These are phyloP conservation scores for Heteromormyrus szaboi DNA, from an alignment of 2,797 vertebrate genomes.

Conservation along the genomic window DNA sequence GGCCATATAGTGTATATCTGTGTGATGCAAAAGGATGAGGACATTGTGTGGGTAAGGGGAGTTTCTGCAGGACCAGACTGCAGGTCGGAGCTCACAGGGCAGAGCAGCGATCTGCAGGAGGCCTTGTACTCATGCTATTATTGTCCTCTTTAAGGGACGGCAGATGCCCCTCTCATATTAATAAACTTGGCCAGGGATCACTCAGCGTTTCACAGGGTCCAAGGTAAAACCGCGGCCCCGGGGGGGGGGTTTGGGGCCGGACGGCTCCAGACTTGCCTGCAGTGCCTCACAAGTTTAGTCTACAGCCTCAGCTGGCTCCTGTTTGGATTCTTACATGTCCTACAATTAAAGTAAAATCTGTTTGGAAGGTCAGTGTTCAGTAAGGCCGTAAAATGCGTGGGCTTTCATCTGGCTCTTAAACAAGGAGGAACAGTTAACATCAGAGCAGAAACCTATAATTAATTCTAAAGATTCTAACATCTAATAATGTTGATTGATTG, in stretches of 20 bases:
- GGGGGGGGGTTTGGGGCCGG: slow-evolving; percentile 23
- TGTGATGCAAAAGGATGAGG: background rate
- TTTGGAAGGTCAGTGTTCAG: background rate
- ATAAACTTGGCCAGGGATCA: slow-evolving; percentile 62
- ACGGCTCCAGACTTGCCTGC: slow-evolving; percentile 37
- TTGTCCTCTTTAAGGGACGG: background rate
- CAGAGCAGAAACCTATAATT: background rate
- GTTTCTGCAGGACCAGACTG: background rate
- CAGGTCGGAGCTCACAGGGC: background rate
- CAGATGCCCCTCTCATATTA: slow-evolving; percentile 51
- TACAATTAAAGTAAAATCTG: background rate
- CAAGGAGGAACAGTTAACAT: background rate
- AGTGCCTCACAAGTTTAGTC: slow-evolving; percentile 41
- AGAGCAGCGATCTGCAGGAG: background rate
- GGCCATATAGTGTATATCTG: background rate
- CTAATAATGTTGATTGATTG: background rate
- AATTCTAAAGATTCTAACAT: background rate
- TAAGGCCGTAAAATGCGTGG: background rate
- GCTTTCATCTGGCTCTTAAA: background rate
- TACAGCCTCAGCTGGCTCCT: slow-evolving; percentile 33
- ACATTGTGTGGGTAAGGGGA: background rate
- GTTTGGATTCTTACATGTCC: slow-evolving; percentile 30
- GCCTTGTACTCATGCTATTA: background rate
- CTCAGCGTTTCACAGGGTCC: slow-evolving; percentile 41
- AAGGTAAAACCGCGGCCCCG: slow-evolving; percentile 49